These are phyloP conservation scores for Tenthredo distinguenda DNA, from an alignment of 2,888 invertebrate genomes.

Conservation along the genomic window DNA sequence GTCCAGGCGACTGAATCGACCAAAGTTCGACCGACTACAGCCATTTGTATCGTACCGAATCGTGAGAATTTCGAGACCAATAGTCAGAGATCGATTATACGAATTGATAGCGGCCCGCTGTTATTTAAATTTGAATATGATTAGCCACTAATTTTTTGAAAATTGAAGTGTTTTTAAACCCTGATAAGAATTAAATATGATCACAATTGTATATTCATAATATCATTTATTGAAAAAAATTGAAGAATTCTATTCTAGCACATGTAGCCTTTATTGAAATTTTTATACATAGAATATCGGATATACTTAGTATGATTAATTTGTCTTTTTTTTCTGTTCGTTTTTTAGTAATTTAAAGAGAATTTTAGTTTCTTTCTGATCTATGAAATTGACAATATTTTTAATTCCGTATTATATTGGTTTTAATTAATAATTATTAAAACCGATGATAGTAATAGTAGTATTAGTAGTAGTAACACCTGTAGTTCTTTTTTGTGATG, in stretches of 20 bases:
- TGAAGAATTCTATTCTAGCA: neutral
- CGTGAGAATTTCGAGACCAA: no score
- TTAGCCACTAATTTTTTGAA: neutral
- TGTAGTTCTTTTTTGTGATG: neutral
- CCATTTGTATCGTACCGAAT: no score
- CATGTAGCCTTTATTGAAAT: neutral
- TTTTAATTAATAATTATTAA: neutral
- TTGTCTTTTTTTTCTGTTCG: neutral
- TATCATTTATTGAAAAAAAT: neutral
- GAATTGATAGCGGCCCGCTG: neutral
- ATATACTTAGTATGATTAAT: neutral
- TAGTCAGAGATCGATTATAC: no score
- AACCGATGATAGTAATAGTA: slow-evolving; percentile 1
- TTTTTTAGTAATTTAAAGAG: slow-evolving; percentile 3
- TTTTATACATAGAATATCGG: slow-evolving; percentile 1
- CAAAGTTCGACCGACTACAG: no score
- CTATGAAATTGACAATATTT: slow-evolving; percentile 8
- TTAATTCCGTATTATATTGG: neutral
- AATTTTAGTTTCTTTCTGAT: neutral
- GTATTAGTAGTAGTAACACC: neutral
- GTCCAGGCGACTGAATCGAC: slow-evolving; percentile 13
- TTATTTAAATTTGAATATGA: neutral
- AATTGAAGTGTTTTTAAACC: neutral
- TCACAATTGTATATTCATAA: neutral
- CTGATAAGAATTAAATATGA: neutral